Base-by-base conservation (phyloP, 2,797 vertebrate genomes). In the Hozukius guyotensis region DNA sequence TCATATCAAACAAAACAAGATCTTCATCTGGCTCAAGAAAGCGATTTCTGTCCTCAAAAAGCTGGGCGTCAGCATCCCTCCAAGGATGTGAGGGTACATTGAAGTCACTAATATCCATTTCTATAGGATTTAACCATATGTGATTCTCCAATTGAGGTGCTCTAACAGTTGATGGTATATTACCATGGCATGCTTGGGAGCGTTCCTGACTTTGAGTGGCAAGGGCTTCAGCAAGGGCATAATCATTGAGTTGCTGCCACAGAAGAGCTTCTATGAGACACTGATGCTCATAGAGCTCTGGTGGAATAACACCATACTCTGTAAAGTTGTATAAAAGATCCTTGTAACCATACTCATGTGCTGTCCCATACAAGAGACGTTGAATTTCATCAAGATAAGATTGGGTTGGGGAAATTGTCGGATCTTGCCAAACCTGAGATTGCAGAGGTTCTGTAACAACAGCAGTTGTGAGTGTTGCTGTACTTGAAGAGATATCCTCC, bases 171-270 rank as follows among this genome's bases (percentile, higher is more conserved):
- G 89, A 70, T 13, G 85, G 31, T 46, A 74, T 65, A 53, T 86
- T 69, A 3, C 59, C 72, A 72, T 93, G 90, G 69, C 6, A 53
- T 75, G 61, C 52, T 65, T 87, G 77, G 64, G 81, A 81, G 20
- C 12, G 24, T 65, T 90, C 88, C 42, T 91, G 89, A 80, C 77
- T 78, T 87, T 93, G 89, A 84, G 85, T 53, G 60, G 91, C 82
- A 77, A 95, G 74, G n/a, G 93, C 91, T 87, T 96, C 95, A 56
- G 90, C 84, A 24, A 94, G 92, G 42, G 92, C 92, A 88, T 95
- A 95, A 75, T 96, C 95, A 90, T 96, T 96, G n/a, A 96, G 92
- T 84, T 96, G 96, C 82, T 96, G 95, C 96, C 95, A 96, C 76
- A 96, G 86, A 67, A 96, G 92, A 77, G 92, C 94, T 87, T 96